Evolutionary conservation across 2,797 vertebrate genomes (phyloP), one percentile per base, ranked within the genome.

Genomic region (Gymnocypris eckloni): DNA sequence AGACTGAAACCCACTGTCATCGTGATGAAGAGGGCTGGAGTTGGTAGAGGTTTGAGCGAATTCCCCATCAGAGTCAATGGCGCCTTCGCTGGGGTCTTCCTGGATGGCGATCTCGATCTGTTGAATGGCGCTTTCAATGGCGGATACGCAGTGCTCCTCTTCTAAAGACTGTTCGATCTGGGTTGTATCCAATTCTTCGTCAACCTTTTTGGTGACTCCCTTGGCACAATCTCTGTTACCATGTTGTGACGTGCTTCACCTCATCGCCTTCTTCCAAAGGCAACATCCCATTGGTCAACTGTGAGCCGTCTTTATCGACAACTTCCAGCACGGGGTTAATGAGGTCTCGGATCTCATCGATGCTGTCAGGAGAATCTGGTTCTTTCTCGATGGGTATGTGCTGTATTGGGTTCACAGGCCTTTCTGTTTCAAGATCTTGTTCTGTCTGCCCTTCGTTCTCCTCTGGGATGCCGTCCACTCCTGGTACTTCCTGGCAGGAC

Each of bases 341-440:
- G 76, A 95, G 92, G 73, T 92, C 91, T 13, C 95, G 94, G 90
- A 98, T 96, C 91, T 92, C 90, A 0, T 86, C 1, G 89, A 97
- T 91, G 0, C 92, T 92, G 8, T 94, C 97, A 0, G 91, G 94
- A 80, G 96, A 96, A 66, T 86, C 90, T 0, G 93, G 92, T 0
- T 48, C 64, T 25, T 83, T 3, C 20, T 71, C 48, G 16, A 16
- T 4, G 45, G 16, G 61, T 48, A 20, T 12, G 0, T 22, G 18
- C 70, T 72, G 37, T 6, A 52, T 22, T 22, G 4, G 33, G 3
- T 37, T n/a, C 4, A 43, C 28, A 7, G 54, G 6, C n/a, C 83
- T 33, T n/a, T 88, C 90, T 4, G 83, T 50, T 0, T 90, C 70
- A 22, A 77, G 39, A 50, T 83, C 86, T 28, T 85, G 78, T 37